phyloP scores from a whole-genome alignment of 2,113 vertebrate species.

The Istiophorus platypterus region DNA sequence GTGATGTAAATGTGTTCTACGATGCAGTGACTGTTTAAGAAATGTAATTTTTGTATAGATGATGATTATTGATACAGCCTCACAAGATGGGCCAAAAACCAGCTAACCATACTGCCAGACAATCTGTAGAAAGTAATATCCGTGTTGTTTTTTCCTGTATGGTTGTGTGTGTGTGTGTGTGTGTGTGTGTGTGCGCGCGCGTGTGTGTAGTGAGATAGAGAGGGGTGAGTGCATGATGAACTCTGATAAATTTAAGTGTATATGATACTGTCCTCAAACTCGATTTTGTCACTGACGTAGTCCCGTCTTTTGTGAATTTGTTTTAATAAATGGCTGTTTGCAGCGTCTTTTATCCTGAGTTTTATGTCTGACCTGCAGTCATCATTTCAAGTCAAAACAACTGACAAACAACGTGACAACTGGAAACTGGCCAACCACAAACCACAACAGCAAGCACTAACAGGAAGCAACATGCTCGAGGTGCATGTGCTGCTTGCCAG shows the following conservation, averaged over 20 bases:
- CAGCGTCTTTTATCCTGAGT: neutral
- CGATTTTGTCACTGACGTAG: constrained; percentile 5
- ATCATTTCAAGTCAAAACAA: neutral
- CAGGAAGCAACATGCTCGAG: neutral
- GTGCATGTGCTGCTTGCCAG: neutral
- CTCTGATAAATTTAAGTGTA: neutral
- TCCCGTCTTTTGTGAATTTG: constrained; percentile 20
- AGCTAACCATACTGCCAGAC: constrained; percentile 69
- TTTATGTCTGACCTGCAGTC: neutral
- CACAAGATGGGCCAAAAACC: constrained; percentile 38
- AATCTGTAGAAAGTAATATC: constrained; percentile 47
- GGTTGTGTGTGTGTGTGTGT: neutral
- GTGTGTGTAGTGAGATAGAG: neutral
- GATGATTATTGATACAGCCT: constrained; percentile 28
- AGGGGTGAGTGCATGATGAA: neutral
- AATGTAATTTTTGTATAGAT: constrained; percentile 31
- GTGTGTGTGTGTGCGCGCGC: constrained; percentile 14
- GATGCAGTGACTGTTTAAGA: neutral
- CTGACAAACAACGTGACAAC: neutral
- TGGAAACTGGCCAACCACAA: neutral
- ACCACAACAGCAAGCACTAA: neutral
- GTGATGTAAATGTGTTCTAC: constrained; percentile 37
- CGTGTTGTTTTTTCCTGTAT: neutral
- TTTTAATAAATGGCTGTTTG: constrained; percentile 49
- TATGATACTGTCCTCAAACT: constrained; percentile 3